Evolutionary conservation across 2,888 invertebrate genomes (phyloP), one percentile per base, ranked within the genome.

Genomic region (Noctuana brunneofusca): DNA sequence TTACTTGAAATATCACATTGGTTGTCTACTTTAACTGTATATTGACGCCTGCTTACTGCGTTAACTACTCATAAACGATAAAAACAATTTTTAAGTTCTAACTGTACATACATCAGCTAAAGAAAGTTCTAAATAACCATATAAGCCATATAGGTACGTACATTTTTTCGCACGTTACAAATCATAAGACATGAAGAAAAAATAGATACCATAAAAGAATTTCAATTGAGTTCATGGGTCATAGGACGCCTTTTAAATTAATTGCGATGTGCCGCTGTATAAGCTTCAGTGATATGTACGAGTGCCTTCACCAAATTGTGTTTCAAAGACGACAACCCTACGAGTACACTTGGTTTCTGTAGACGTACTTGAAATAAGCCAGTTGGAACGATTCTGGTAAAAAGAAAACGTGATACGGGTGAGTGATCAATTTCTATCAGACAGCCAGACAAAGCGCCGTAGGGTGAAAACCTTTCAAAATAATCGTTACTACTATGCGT

Each of bases 341-440:
- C n/a, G n/a, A n/a, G n/a, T n/a, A n/a, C 16, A 41, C 16, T 16
- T 0, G 0, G 14, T 41, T 27, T 6, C n/a, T 14, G 38, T 38
- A 38, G 38, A 38, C 38, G 14, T 14, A 18, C 32, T 52, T 18
- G 52, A 52, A 32, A 18, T 18, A 32, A 30, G 16, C 12, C 30
- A 32, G 18, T 52, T 16, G 32, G 4, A 18, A 32, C 11, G 16
- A 18, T 32, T 16, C 30, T 30, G 52, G 11, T 52, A 32, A 52
- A 50, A 52, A 18, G 52, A 52, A 52, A 52, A 52, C 32, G 52
- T 52, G 52, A 52, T 52, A 52, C 52, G 30, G 52, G 5, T 52
- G 52, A 52, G 8, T 52, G 52, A 52, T 52, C 52, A 32, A 18
- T 12, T 30, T 52, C 27, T 32, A 52, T 52, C 52, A 52, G 32